Evolutionary conservation across 2,888 invertebrate species (phyloP).

Genomic region (Lottia scabra): DNA sequence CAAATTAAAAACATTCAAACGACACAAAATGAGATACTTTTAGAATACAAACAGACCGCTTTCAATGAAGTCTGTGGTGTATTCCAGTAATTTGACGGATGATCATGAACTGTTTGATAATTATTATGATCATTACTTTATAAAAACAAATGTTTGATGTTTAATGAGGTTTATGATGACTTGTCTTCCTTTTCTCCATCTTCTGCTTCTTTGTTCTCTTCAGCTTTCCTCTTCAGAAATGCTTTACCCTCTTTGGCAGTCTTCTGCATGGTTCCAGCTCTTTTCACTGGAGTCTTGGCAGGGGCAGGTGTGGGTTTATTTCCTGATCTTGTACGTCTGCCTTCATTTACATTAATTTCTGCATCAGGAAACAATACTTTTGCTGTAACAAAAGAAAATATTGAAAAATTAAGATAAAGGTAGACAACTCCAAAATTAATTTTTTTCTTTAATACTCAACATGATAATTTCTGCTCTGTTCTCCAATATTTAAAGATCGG

Average conservation of each 20-base stretch:
- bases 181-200: too few relatives aligned
- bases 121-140: too few relatives aligned
- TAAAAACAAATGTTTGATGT: too few relatives aligned
- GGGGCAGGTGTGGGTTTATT: conserved; percentile 34
- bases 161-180: too few relatives aligned
- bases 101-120: too few relatives aligned
- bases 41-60: not conserved
- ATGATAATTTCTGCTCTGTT: too few relatives aligned
- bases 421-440: too few relatives aligned
- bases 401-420: too few relatives aligned
- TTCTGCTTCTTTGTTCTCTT: conserved; percentile 29
- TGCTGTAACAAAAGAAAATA: conserved; percentile 32
- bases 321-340: conserved; percentile 53
- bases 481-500: too few relatives aligned
- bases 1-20: not conserved
- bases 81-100: too few relatives aligned
- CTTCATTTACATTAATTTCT: conserved; percentile 48
- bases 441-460: too few relatives aligned
- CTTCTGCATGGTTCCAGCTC: conserved; percentile 69
- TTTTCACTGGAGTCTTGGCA: conserved; percentile 52
- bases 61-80: too few relatives aligned
- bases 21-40: not conserved
- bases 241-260: conserved; percentile 78
- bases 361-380: conserved; percentile 42
- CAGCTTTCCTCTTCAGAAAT: conserved; percentile 43